A percentile compares a stretch with the other conserved stretches of the same genome.
phyloP scores from a whole-genome alignment of 2,797 vertebrate genomes.

The Aldrovandia affinis region DNA sequence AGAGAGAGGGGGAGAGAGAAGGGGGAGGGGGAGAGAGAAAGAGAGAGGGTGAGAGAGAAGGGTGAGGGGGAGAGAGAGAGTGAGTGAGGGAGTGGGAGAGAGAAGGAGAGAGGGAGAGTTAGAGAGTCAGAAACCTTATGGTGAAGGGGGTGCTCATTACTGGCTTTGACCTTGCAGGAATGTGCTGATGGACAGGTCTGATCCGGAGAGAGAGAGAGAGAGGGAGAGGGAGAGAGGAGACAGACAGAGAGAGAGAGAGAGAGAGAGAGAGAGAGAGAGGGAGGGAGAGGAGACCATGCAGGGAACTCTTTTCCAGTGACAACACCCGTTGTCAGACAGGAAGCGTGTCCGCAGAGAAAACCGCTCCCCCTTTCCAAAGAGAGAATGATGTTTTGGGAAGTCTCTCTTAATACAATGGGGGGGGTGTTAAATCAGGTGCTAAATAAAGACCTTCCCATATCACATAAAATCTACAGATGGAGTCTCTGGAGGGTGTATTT shows the following conservation, averaged over 20 bases:
- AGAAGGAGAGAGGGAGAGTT: too few relatives aligned
- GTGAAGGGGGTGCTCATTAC: neutral
- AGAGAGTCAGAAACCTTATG: neutral
- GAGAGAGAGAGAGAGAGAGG: too few relatives aligned
- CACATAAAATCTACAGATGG: neutral
- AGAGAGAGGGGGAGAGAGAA: too few relatives aligned
- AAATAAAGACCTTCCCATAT: neutral
- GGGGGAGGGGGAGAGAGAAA: too few relatives aligned
- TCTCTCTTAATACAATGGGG: neutral
- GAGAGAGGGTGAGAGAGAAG: too few relatives aligned
- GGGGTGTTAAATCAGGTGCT: neutral
- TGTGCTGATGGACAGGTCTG: neutral
- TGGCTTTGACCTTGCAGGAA: slow-evolving; percentile 1
- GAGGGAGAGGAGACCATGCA: neutral
- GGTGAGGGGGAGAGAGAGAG: too few relatives aligned
- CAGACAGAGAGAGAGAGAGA: too few relatives aligned
- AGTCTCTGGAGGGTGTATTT: neutral
- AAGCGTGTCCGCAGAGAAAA: neutral
- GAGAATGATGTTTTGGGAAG: neutral
- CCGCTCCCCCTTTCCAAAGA: neutral
- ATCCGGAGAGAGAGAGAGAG: neutral
- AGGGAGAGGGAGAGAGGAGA: too few relatives aligned
- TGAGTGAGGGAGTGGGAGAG: too few relatives aligned
- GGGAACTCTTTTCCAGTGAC: neutral
- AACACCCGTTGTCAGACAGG: neutral